Percentiles rank a stretch among this genome's conserved stretches.
phyloP scores from a whole-genome alignment of 2,113 vertebrate genomes.

The Nanorana parkeri region DNA sequence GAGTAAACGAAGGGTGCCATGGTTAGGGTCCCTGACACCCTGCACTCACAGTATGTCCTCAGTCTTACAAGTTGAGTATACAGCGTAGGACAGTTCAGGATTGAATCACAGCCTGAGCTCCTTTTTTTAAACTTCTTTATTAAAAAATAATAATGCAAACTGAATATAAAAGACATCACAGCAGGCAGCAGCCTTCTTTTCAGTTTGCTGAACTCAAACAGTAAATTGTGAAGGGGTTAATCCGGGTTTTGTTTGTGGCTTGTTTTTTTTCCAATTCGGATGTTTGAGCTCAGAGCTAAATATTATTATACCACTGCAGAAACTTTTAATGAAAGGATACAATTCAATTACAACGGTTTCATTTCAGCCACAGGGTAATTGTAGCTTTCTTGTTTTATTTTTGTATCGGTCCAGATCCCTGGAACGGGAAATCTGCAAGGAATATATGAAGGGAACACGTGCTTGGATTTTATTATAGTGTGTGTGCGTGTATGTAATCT shows the following conservation, averaged over 20 bases:
- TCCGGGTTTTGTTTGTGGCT: neutral
- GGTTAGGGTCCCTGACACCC: too few relatives aligned
- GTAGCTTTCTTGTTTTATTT: constrained; percentile 35
- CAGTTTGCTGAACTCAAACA: too few relatives aligned
- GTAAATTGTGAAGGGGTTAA: constrained; percentile 15
- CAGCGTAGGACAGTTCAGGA: too few relatives aligned
- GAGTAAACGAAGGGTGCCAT: too few relatives aligned
- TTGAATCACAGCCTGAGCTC: too few relatives aligned
- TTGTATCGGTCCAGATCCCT: constrained; percentile 37
- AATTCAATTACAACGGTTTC: constrained; percentile 52
- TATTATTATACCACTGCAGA: constrained; percentile 29
- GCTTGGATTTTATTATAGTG: neutral
- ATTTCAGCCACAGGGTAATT: constrained; percentile 48
- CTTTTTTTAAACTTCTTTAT: too few relatives aligned
- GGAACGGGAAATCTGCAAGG: constrained; percentile 22
- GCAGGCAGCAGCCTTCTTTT: too few relatives aligned
- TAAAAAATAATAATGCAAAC: too few relatives aligned
- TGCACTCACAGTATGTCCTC: too few relatives aligned
- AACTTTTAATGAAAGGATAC: constrained; percentile 51
- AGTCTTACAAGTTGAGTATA: too few relatives aligned
- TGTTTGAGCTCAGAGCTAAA: constrained; percentile 1
- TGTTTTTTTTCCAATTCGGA: neutral
- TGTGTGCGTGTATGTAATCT: neutral
- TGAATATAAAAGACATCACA: too few relatives aligned
- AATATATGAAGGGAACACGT: constrained; percentile 21